A percentile compares a stretch with the other conserved stretches of the same genome.
Evolutionary conservation across 2,888 invertebrate genomes (phyloP).

Genomic region (Drosophila rubida): DNA sequence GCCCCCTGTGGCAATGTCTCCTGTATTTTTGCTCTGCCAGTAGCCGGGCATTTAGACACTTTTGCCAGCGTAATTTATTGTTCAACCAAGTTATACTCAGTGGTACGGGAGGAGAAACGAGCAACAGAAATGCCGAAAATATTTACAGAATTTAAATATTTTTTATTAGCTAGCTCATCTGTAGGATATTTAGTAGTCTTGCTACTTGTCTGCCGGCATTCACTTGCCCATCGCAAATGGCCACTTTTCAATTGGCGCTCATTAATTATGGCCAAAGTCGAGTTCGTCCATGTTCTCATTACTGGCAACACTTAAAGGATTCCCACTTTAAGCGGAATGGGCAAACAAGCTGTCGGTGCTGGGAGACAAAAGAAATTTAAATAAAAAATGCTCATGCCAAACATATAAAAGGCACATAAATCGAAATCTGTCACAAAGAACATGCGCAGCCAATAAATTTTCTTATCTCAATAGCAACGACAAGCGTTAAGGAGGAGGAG

Average conservation of each 20-base stretch:
- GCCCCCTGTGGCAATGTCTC: not conserved
- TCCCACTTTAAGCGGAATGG: conserved; percentile 38
- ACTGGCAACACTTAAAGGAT: conserved; percentile 48
- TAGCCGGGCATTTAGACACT: not conserved
- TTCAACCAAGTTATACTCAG: not conserved
- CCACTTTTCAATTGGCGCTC: conserved; percentile 56
- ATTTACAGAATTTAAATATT: not conserved
- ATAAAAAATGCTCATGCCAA: conserved; percentile 59
- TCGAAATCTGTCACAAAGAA: conserved; percentile 82
- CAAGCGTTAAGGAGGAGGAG: conserved; percentile 73
- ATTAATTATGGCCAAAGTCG: conserved; percentile 46
- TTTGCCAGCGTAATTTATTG: not conserved
- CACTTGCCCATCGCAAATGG: conserved; percentile 19
- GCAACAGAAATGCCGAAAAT: too few species aligned
- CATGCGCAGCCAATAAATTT: conserved; percentile 81
- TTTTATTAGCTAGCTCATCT: too few species aligned
- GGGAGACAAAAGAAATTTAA: conserved; percentile 58
- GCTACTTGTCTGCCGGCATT: not conserved
- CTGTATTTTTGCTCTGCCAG: conserved; percentile 13
- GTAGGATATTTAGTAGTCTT: conserved; percentile 7
- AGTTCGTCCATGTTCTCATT: conserved; percentile 30
- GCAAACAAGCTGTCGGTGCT: conserved; percentile 14
- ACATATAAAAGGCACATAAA: conserved; percentile 78
- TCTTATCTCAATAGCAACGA: conserved; percentile 82
- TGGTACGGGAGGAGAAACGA: not conserved